These are phyloP conservation scores for Coelinius sp. DNA, from an alignment of 2,888 invertebrate genomes.

Conservation along the genomic window DNA sequence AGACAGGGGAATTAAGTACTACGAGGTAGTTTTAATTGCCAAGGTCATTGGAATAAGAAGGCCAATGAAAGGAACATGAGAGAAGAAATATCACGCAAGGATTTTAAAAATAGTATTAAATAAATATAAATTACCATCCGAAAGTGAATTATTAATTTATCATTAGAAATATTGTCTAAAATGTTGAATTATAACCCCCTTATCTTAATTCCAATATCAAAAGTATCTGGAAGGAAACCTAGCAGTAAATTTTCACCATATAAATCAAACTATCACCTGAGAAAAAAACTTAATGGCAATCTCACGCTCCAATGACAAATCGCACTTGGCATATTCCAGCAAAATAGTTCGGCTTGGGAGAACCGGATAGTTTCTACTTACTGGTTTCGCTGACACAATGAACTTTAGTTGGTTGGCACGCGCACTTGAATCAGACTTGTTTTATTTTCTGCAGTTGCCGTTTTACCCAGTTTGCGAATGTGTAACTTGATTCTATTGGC, in stretches of 20 bases:
- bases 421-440: constrained; percentile 22
- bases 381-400: constrained; percentile 49
- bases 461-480: constrained; percentile 18
- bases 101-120: too few relatives aligned
- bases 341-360: constrained; percentile 35
- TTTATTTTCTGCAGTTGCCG: constrained; percentile 26
- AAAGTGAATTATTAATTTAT: too few relatives aligned
- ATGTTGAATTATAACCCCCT: not conserved
- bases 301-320: constrained; percentile 35
- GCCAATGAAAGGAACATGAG: not conserved
- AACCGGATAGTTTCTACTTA: constrained; percentile 46
- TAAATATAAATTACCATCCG: too few relatives aligned
- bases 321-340: constrained; percentile 9
- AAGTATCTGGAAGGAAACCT: not conserved
- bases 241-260: constrained; percentile 10
- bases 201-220: constrained; percentile 5
- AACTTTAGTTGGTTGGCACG: constrained; percentile 45
- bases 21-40: not conserved
- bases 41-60: not conserved
- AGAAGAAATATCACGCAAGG: not conserved
- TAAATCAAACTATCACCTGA: not conserved
- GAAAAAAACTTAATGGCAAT: constrained; percentile 20
- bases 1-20: not conserved
- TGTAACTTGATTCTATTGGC: constrained; percentile 15
- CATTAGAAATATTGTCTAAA: not conserved